Evolutionary conservation across 1,140 invertebrate species (phyloP), one percentile per base, ranked within the genome.

Genomic region (Drosophila nannoptera): DNA sequence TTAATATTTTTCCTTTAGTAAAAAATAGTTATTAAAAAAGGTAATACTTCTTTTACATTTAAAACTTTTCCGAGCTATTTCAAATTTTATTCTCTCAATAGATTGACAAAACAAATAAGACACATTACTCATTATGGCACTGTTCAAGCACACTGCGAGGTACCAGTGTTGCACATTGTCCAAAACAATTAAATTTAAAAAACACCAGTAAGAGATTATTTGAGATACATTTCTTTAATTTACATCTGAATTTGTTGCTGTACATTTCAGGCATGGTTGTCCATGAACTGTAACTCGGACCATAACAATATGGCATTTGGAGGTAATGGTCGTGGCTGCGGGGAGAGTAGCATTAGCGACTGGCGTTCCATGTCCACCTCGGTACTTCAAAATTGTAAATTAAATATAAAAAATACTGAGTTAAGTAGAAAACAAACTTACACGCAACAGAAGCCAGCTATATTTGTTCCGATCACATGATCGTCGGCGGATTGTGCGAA

Each of bases 381-480:
- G 5, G 97, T 97, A 0, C 97, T 98, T 91, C 90, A 81, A 72
- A 73, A 36, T 4, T 2, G 5, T 32, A 6, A 22, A 6, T 5
- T 0, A 14, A 68, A 69, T 14, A 66, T 9, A 53, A 31, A 38
- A 42, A 38, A 29, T 7, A 50, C 29, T 38, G 14, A 16, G 22
- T 22, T 22, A 40, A 38, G 11, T 4, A 1, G 11, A 11, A 9
- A 38, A 38, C 36, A 38, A 38, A 96, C 96, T 94, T 93, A 98
- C 96, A 98, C 95, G 84, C 96, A 97, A 69, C 98, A 93, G 90
- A 97, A 98, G 60, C 97, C 97, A 29, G 96, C 95, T 7, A 98
- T 92, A 91, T 98, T 98, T 9, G 94, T 94, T 64, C 94, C 92
- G 61, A 98, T 94, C 8, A 98, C 93, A 80, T 98, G 95, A 66